Percentiles rank a stretch among this genome's conserved stretches.
These are phyloP conservation scores for Polypterus bichir DNA, from an alignment of 2,113 vertebrate species.

Conservation along the genomic window DNA sequence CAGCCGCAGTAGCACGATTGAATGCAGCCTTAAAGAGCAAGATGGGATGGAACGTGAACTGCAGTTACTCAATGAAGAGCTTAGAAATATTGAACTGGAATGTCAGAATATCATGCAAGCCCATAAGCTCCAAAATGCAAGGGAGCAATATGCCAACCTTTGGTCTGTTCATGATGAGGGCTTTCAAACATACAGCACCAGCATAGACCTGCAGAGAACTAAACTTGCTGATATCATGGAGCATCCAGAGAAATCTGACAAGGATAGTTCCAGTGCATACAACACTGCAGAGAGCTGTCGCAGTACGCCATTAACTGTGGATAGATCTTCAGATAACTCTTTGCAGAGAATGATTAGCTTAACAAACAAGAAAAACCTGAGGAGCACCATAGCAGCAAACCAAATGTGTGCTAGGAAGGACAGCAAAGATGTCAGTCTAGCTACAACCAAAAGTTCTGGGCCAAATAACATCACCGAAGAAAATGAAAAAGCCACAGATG, in stretches of 20 bases:
- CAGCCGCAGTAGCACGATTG: slow-evolving; percentile 75
- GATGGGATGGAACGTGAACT: slow-evolving; percentile 78
- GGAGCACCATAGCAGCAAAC: slow-evolving; percentile 41
- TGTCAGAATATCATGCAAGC: slow-evolving; percentile 96
- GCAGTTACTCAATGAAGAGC: slow-evolving; percentile 84
- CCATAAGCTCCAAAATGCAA: slow-evolving; percentile 66
- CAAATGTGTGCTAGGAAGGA: slow-evolving; percentile 40
- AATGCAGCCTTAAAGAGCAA: slow-evolving; percentile 62
- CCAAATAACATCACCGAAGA: slow-evolving; percentile 46
- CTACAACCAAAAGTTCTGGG: slow-evolving; percentile 50
- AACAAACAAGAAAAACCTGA: slow-evolving; percentile 80
- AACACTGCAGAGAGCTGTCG: slow-evolving; percentile 91
- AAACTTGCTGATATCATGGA: slow-evolving; percentile 71
- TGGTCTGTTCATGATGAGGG: slow-evolving; percentile 55
- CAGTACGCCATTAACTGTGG: slow-evolving; percentile 74
- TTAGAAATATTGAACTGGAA: slow-evolving; percentile 84
- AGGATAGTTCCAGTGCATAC: slow-evolving; percentile 93
- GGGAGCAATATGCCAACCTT: slow-evolving; percentile 55
- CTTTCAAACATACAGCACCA: slow-evolving; percentile 52
- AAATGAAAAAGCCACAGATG: slow-evolving; percentile 39
- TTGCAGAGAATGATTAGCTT: slow-evolving; percentile 77
- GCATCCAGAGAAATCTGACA: slow-evolving; percentile 84
- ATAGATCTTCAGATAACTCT: slow-evolving; percentile 78
- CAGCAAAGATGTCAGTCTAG: slow-evolving; percentile 35
- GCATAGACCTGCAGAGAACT: slow-evolving; percentile 40